Base-by-base conservation (phyloP, 1,140 invertebrate species). In the Diachasma alloeum region DNA sequence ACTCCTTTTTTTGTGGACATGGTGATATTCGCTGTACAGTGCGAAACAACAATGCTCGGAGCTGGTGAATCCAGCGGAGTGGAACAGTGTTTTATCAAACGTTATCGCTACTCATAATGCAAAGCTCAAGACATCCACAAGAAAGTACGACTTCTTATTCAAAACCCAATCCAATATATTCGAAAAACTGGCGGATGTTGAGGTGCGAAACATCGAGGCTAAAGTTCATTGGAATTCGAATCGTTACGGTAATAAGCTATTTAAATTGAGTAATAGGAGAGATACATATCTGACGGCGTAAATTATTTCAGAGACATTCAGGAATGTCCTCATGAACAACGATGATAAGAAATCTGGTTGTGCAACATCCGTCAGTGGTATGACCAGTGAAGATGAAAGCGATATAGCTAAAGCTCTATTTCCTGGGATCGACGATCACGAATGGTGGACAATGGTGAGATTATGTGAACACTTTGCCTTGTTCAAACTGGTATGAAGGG, bases 391-490 rank as follows among this genome's bases (percentile, higher is more conserved):
- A 19, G 79, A 77, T 4, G 74, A 78, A 4, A 71, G 81, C n/a
- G 76, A 84, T 1, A 53, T 78, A 0, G 72, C 80, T 6, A 83
- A 81, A 15, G 71, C 87, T 31, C n/a, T 86, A 0, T 82, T 88
- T 13, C 82, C 85, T 0, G 84, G 85, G 72, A 80, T 85, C 74
- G 82, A 85, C 13, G 83, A 89, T 19, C 82, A 67, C 46, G 87
- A 89, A 63, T 89, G 86, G 87, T 89, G 86, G 87, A 88, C 86
- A 13, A 87, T 87, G 87, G 87, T 85, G 68, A 81, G 68, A 42
- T 66, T 10, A 42, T 10, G 53, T 42, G 31, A 31, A 2, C 31
- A 31, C n/a, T n/a, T n/a, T n/a, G n/a, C n/a, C n/a, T n/a, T n/a
- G n/a, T n/a, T n/a, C n/a, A n/a, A n/a, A n/a, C n/a, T n/a, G n/a